Conservation (phyloP, 2,797 vertebrate genomes). For the Acrossocheilus fasciatus region DNA sequence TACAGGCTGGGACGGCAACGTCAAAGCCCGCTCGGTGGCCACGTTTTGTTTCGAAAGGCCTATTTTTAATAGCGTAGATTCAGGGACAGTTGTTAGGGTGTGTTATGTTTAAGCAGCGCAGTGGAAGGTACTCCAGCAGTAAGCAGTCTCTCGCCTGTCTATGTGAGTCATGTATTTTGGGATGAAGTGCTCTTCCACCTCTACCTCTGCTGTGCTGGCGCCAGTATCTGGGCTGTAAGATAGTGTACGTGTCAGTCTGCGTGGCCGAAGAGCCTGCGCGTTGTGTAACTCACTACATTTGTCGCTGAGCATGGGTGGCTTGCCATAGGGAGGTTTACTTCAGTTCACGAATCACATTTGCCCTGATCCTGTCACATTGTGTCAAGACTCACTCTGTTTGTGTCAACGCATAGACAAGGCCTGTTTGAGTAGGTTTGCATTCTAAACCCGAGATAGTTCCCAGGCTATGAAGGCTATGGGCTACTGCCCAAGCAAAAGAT, state of each 20-base stretch:
- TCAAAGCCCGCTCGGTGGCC: constrained; percentile 57
- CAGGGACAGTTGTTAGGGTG: constrained; percentile 24
- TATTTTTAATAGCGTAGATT: background rate
- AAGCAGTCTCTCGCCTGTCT: constrained; percentile 42
- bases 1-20: constrained; percentile 58
- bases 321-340: constrained; percentile 72
- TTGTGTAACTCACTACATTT: constrained; percentile 76
- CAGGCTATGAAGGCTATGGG: background rate
- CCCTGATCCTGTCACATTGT: constrained; percentile 62
- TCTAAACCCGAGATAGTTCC: constrained; percentile 40
- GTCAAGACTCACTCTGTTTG: constrained; percentile 57
- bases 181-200: constrained; percentile 41
- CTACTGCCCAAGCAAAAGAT: constrained; percentile 13
- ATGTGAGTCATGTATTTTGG: constrained; percentile 32
- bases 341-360: constrained; percentile 70
- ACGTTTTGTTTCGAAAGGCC: constrained; percentile 31
- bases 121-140: constrained; percentile 3
- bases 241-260: constrained; percentile 70
- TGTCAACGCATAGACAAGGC: constrained; percentile 56
- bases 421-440: background rate
- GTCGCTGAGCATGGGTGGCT: constrained; percentile 72
- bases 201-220: constrained; percentile 41
- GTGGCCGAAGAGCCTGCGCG: constrained; percentile 65
- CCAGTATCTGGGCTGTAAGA: constrained; percentile 58
- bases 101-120: background rate